Base-by-base conservation (phyloP, 2,888 invertebrate genomes). In the Drosophila neutralis region DNA sequence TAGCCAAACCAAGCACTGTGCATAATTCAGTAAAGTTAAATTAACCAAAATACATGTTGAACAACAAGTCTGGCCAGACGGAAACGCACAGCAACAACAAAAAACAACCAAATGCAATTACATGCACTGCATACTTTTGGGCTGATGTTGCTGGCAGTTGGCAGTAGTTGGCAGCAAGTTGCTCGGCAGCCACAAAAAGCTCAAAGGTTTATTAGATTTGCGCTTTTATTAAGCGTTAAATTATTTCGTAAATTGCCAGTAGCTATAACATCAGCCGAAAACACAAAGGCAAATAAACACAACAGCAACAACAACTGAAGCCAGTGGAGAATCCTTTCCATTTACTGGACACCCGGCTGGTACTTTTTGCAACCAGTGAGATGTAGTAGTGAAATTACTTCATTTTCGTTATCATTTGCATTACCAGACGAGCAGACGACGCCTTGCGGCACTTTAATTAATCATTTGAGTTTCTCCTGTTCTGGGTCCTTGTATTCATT, bases 11-110 rank as follows among this genome's bases (percentile, higher is more conserved):
- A 71, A 69, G 77, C 70, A 72, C 69, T 73, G 75, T 90, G 80
- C 83, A 89, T 90, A 87, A 88, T 89, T 88, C 71, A 83, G 76
- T 69, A 90, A 89, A 90, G 88, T 89, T 90, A 89, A 90, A 89
- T 89, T 88, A 89, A 89, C 90, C 90, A 87, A 89, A 87, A 87
- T 90, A 87, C 89, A 78, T 73, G 87, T 70, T 70, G 49, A 86
- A 86, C 83, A 83, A 86, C 68, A 80, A 61, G 73, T 27, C 69
- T 72, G 57, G 72, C 83, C 78, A 78, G 35, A 54, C 71, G 82
- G 76, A 83, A 82, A 74, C 64, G 67, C 68, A 79, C 67, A 65
- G 31, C 57, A 57, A 60, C 54, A 64, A 58, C 62, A 62, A 35
- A 38, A 35, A 78, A 57, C 67, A 70, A 72, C 67, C 52, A 90